Conservation (phyloP, 2,797 vertebrate genomes). For the Ceryle rudis region DNA sequence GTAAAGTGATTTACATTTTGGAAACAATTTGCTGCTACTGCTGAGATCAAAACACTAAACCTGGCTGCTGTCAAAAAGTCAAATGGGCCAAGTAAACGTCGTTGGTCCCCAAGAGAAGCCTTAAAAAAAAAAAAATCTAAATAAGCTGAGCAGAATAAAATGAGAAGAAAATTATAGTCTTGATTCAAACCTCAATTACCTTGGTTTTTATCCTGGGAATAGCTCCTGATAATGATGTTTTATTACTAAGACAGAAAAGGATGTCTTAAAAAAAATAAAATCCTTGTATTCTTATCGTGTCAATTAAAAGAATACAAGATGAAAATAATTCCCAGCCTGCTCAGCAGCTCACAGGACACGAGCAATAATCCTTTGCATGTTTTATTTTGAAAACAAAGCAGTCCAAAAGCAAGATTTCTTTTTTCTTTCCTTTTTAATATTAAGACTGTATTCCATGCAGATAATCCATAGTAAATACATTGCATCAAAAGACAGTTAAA, state of each 20-base stretch:
- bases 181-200: background rate
- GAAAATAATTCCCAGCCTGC: background rate
- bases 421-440: background rate
- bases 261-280: background rate
- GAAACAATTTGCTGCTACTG: background rate
- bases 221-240: background rate
- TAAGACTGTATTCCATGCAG: constrained; percentile 32
- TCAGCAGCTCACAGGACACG: background rate
- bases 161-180: background rate
- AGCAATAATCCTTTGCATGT: background rate
- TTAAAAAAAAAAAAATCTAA: background rate
- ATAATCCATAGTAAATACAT: constrained; percentile 12
- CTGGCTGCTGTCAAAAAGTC: background rate
- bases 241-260: background rate
- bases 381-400: constrained; percentile 35
- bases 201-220: background rate
- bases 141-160: background rate
- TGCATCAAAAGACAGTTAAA: background rate
- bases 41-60: background rate
- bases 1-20: background rate
- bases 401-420: background rate
- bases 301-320: background rate
- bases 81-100: background rate
- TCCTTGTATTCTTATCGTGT: background rate
- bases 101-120: background rate